Base-by-base conservation (phyloP, 1,140 invertebrate species). In the Andricus grossulariae region DNA sequence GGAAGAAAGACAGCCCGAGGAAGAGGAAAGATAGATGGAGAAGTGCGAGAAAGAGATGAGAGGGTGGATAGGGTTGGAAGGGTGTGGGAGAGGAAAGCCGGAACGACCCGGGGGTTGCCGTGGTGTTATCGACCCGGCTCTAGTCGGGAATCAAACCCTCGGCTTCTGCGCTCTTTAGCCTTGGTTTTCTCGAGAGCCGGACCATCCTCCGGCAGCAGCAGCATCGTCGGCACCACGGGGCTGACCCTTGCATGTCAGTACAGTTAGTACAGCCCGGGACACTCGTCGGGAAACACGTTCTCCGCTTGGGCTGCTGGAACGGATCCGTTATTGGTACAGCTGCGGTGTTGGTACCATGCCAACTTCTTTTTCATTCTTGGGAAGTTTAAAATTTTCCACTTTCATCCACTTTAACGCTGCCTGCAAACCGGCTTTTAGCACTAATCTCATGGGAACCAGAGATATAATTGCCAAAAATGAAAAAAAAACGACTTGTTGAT, bases 71-170 rank as follows among this genome's bases (percentile, higher is more conserved):
- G 39, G 25, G 74, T 54, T 60, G 72, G 50, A 70, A 74, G 77
- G 73, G 74, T 78, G 66, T 74, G 71, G 72, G 80, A 76, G 78
- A 80, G 82, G 82, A 78, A 72, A 83, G 84, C 81, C 78, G 83
- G 88, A 86, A 90, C 87, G 88, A 90, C 87, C 87, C 87, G 86
- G 88, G 89, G 89, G 89, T 90, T 90, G 88, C 89, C 85, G 89
- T 89, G 88, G 88, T 86, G 88, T 87, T 90, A 90, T 90, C 89
- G 89, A 90, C 88, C 89, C 80, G 77, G 82, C 76, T 82, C 79
- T 85, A 84, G 82, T 86, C 83, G 87, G 83, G 76, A 85, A 84
- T 80, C 81, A 87, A 84, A 88, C 78, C 83, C 83, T 80, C 74
- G 82, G 89, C 88, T 88, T 89, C 89, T 88, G 89, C 89, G 88